Percentiles rank a stretch among this genome's conserved stretches.
These are phyloP conservation scores for Drosophila kanapiae DNA, from an alignment of 1,140 invertebrate genomes.

Conservation along the genomic window DNA sequence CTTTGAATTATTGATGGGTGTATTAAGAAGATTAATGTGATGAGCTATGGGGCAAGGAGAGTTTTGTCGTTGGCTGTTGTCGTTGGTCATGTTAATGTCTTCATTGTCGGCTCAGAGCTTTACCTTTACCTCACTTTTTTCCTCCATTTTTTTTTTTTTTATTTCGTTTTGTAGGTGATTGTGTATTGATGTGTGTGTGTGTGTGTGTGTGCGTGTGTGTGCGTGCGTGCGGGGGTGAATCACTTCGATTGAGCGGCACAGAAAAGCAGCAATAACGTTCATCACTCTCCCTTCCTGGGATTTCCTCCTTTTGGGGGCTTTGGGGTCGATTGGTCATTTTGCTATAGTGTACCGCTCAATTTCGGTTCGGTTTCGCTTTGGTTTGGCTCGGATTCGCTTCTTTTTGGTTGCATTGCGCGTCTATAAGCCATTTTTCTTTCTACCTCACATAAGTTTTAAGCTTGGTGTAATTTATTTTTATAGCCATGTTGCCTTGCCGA, in stretches of 20 bases:
- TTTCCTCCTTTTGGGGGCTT: slow-evolving; percentile 21
- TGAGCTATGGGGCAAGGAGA: slow-evolving; percentile 69
- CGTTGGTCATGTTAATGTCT: slow-evolving; percentile 83
- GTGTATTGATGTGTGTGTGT: slow-evolving; percentile 30
- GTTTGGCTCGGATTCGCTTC: slow-evolving; percentile 17
- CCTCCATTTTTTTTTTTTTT: neutral
- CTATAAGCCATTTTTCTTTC: slow-evolving; percentile 81
- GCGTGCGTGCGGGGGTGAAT: slow-evolving; percentile 41
- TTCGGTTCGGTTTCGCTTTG: slow-evolving; percentile 1
- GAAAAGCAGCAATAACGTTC: slow-evolving; percentile 73
- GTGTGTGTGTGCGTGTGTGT: slow-evolving; percentile 17
- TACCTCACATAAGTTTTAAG: slow-evolving; percentile 79
- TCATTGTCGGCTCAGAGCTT: slow-evolving; percentile 76
- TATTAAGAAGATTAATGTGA: slow-evolving; percentile 84
- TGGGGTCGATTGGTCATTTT: slow-evolving; percentile 78
- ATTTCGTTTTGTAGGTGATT: slow-evolving; percentile 2
- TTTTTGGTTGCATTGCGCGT: slow-evolving; percentile 64
- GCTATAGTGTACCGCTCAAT: slow-evolving; percentile 37
- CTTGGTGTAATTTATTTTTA: slow-evolving; percentile 82
- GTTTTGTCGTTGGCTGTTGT: slow-evolving; percentile 74
- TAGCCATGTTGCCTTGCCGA: slow-evolving; percentile 70
- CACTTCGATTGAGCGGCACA: slow-evolving; percentile 56
- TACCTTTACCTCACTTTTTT: slow-evolving; percentile 58
- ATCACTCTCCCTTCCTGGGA: slow-evolving; percentile 53
- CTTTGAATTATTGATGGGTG: slow-evolving; percentile 84